Evolutionary conservation across 2,113 vertebrate genomes (phyloP).

Genomic region (Muscicapa adusta): DNA sequence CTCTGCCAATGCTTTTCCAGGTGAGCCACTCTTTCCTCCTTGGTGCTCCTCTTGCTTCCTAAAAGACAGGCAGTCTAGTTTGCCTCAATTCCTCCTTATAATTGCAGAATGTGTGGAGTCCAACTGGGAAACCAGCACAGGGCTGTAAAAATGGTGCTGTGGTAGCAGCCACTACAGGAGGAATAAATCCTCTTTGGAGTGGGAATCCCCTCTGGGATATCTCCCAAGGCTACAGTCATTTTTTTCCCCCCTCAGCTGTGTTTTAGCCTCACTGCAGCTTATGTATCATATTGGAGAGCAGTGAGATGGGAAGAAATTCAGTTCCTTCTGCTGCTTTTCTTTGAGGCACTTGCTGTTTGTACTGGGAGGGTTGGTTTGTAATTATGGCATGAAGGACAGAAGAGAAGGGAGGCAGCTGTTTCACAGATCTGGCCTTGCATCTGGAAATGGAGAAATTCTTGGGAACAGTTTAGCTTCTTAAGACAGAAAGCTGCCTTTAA

Average conservation of each 20-base stretch:
- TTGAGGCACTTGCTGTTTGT: background rate
- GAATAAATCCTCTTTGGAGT: background rate
- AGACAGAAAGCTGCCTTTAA: background rate
- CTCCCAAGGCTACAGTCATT: background rate
- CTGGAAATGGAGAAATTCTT: background rate
- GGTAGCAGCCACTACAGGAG: background rate
- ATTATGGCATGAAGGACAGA: background rate
- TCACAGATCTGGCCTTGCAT: background rate
- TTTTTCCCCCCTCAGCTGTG: background rate
- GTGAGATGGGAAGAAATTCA: background rate
- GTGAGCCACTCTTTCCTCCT: accelerated
- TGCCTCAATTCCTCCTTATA: background rate
- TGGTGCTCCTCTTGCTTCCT: background rate
- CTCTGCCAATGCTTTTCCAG: background rate
- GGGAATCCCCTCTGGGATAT: background rate
- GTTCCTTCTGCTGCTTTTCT: slow-evolving; percentile 1
- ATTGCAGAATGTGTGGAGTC: background rate
- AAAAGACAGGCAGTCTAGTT: background rate
- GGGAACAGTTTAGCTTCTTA: background rate
- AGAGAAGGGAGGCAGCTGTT: background rate
- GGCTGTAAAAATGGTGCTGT: background rate
- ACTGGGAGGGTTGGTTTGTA: background rate
- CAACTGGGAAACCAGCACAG: background rate
- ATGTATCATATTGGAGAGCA: background rate
- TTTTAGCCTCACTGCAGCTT: background rate